Evolutionary conservation across 2,888 invertebrate genomes (phyloP), one percentile per base, ranked within the genome.

Genomic region (Cepaea hortensis): DNA sequence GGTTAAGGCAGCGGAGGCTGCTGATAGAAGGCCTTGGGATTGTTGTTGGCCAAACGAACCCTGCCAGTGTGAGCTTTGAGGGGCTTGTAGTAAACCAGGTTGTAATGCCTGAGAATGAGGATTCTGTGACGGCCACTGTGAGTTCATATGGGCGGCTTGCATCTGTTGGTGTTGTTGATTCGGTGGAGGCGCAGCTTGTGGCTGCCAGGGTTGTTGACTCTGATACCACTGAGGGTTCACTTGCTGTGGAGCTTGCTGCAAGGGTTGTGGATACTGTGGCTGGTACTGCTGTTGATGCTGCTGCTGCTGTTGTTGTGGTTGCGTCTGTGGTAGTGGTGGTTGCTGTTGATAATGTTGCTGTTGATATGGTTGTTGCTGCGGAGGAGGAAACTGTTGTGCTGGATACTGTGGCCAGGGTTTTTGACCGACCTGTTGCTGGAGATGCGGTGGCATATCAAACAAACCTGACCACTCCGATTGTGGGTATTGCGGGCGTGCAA

Each of bases 371-470:
- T 80, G 80, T 20, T 68, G 61, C 15, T 68, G 80, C 18, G 50
- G 85, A 4, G 46, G n/a, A 4, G 20, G 20, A 48, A 11, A 72
- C 20, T 50, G 83, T 20, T 81, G 81, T 3, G 20, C 4, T 55
- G n/a, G n/a, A 5, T 62, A 35, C 6, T 84, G 75, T 46, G 46
- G 62, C 81, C 73, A 73, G 7, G 1, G 0, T 20, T 81, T 15
- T n/a, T 20, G 46, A 15, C 48, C 15, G 6, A 85, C 18, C 48
- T 70, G 61, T 23, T 68, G 80, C 70, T 85, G 85, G 7, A 11
- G 55, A 46, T 85, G 85, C 20, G 81, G 81, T 13, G 85, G 13
- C 6, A 73, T 11, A 55, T 85, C 85, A 5, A 85, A n/a, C 48
- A 85, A 55, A 35, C 85, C 85, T n/a, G 55, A 68, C 80, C 77